Percentiles rank a stretch among this genome's conserved stretches.
These are phyloP conservation scores for Apis florea DNA, from an alignment of 1,140 invertebrate species.

Conservation along the genomic window DNA sequence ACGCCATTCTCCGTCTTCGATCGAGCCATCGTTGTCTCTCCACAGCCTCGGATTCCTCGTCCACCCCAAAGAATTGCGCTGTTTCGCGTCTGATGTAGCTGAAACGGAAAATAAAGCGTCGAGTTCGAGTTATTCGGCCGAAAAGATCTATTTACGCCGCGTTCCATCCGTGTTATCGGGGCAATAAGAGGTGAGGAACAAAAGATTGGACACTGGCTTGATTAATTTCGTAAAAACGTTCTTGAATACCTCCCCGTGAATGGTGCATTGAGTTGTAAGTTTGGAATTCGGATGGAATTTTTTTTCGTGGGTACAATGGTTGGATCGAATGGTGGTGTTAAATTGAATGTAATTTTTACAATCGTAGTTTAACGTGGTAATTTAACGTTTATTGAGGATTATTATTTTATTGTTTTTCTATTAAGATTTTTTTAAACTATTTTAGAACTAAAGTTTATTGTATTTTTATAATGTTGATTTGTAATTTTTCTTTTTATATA, in stretches of 20 bases:
- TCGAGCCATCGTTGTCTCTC: slow-evolving; percentile 88
- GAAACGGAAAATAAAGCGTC: slow-evolving; percentile 27
- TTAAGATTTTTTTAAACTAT: too few relatives aligned
- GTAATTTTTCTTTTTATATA: too few relatives aligned
- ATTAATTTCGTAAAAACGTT: not conserved
- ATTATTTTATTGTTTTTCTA: too few relatives aligned
- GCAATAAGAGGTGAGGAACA: not conserved
- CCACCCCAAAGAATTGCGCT: slow-evolving; percentile 89
- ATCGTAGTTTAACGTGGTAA: too few relatives aligned
- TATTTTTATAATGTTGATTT: too few relatives aligned
- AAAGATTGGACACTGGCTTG: not conserved
- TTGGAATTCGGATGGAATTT: not conserved
- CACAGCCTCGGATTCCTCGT: slow-evolving; percentile 86
- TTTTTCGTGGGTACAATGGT: not conserved
- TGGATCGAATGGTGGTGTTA: not conserved
- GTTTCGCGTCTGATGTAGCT: slow-evolving; percentile 88
- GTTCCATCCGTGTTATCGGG: not conserved
- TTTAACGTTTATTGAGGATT: too few relatives aligned
- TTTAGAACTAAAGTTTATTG: too few relatives aligned
- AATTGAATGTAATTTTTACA: not conserved
- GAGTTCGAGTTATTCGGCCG: not conserved
- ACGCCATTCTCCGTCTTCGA: slow-evolving; percentile 86
- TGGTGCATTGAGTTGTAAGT: not conserved
- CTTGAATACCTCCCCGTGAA: not conserved
- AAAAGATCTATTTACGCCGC: not conserved